Evolutionary conservation across 2,888 invertebrate species (phyloP).

Genomic region (Oxyteleia sp.): DNA sequence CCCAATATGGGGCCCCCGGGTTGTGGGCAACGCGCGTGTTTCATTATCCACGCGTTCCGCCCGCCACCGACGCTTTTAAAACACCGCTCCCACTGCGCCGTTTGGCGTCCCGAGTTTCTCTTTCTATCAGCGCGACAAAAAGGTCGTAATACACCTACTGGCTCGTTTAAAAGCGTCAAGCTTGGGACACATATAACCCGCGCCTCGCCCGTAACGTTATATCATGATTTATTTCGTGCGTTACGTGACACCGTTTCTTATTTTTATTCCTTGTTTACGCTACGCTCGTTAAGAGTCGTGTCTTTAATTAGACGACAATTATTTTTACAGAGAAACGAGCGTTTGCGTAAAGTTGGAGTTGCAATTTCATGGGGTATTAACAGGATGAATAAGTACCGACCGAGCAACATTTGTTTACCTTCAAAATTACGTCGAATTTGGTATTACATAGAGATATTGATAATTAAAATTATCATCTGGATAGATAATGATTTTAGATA

Average conservation of each 20-base stretch:
- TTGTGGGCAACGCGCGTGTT: background rate
- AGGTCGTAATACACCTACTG: conserved; percentile 19
- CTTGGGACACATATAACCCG: conserved; percentile 12
- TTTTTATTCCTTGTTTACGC: conserved; percentile 3
- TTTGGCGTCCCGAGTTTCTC: conserved; percentile 12
- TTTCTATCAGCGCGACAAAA: conserved; percentile 20
- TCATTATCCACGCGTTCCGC: background rate
- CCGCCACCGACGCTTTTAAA: conserved; percentile 1
- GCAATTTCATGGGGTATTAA: too few species aligned
- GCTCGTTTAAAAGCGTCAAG: conserved; percentile 17
- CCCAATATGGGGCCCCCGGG: background rate
- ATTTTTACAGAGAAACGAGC: background rate
- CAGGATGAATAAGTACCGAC: too few species aligned
- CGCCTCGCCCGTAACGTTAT: conserved; percentile 16
- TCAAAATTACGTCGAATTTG: too few species aligned
- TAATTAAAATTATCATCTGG: too few species aligned
- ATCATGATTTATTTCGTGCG: conserved; percentile 16
- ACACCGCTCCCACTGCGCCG: background rate
- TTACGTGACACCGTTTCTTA: conserved; percentile 26
- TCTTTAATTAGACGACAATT: background rate
- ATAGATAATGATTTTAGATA: too few species aligned
- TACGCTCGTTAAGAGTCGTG: background rate
- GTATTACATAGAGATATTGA: too few species aligned
- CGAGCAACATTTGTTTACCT: too few species aligned
- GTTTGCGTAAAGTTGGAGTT: too few species aligned